Percentiles rank a stretch among this genome's conserved stretches.
Evolutionary conservation across 2,113 vertebrate genomes (phyloP).

Genomic region (Thamnaconus septentrionalis): DNA sequence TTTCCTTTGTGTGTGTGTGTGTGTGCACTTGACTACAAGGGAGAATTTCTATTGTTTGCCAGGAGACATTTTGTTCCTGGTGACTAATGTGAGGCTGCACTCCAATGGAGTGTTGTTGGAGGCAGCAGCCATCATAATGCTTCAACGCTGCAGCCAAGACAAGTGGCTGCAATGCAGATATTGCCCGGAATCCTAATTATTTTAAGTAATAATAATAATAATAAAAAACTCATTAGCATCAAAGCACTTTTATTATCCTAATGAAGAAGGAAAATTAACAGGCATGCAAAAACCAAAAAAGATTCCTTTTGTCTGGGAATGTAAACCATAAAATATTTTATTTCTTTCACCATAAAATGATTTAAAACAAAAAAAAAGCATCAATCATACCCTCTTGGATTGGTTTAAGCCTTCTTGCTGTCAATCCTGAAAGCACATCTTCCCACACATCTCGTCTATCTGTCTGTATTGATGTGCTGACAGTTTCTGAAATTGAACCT

Average conservation of each 20-base stretch:
- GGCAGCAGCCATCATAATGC: constrained; percentile 27
- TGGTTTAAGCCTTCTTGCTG: not conserved
- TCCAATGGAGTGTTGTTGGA: constrained; percentile 31
- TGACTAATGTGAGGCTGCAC: constrained; percentile 36
- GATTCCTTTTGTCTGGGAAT: too few species aligned
- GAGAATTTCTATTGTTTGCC: constrained; percentile 21
- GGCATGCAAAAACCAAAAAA: too few species aligned
- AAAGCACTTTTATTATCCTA: too few species aligned
- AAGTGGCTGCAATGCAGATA: constrained; percentile 19
- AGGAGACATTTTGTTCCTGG: constrained; percentile 21
- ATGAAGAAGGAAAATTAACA: too few species aligned
- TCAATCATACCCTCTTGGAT: not conserved
- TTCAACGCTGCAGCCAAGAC: constrained; percentile 21
- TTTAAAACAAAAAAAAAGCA: not conserved
- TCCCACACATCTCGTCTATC: constrained; percentile 18
- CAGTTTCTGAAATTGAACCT: constrained; percentile 2
- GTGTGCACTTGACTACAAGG: constrained; percentile 18
- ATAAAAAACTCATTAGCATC: too few species aligned
- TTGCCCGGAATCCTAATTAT: not conserved
- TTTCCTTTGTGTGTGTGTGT: not conserved
- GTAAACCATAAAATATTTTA: constrained; percentile 1
- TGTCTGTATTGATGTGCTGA: constrained; percentile 10
- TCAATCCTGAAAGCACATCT: not conserved
- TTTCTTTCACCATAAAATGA: not conserved
- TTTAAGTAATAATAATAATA: too few species aligned